Percentiles rank a stretch among this genome's conserved stretches.
Conservation (phyloP, 1,140 invertebrate genomes). For the Drosophila arizonae region DNA sequence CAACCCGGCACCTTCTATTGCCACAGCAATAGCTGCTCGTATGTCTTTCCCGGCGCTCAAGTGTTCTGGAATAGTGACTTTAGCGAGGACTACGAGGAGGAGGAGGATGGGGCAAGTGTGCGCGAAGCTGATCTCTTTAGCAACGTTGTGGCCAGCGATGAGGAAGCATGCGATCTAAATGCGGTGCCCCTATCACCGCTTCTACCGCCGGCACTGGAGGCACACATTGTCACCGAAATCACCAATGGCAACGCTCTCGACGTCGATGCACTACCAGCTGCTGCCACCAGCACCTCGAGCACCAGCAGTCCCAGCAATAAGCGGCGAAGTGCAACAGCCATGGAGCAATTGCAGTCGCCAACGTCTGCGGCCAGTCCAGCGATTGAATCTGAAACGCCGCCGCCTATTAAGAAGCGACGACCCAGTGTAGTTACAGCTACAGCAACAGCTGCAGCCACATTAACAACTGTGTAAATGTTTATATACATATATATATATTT, state of each 20-base stretch:
- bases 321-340: constrained; percentile 28
- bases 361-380: neutral
- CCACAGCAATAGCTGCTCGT: constrained; percentile 64
- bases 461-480: constrained; percentile 60
- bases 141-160: constrained; percentile 43
- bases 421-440: constrained; percentile 31
- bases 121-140: constrained; percentile 38
- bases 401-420: constrained; percentile 58
- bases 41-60: constrained; percentile 79
- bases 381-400: constrained; percentile 43
- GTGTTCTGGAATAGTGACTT: constrained; percentile 71
- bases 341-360: constrained; percentile 9
- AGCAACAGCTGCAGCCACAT: constrained; percentile 13
- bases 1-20: constrained; percentile 74
- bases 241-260: neutral
- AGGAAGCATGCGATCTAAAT: constrained; percentile 61
- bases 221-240: constrained; percentile 74
- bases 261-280: neutral
- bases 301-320: constrained; percentile 57
- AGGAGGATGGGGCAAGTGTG: constrained; percentile 32
- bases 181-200: constrained; percentile 64
- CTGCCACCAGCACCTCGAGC: neutral
- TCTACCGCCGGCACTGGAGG: constrained; percentile 67
- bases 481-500: constrained; percentile 9
- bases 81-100: constrained; percentile 68